Conservation (phyloP, 1,140 invertebrate species). For the Drosophila mayri region DNA sequence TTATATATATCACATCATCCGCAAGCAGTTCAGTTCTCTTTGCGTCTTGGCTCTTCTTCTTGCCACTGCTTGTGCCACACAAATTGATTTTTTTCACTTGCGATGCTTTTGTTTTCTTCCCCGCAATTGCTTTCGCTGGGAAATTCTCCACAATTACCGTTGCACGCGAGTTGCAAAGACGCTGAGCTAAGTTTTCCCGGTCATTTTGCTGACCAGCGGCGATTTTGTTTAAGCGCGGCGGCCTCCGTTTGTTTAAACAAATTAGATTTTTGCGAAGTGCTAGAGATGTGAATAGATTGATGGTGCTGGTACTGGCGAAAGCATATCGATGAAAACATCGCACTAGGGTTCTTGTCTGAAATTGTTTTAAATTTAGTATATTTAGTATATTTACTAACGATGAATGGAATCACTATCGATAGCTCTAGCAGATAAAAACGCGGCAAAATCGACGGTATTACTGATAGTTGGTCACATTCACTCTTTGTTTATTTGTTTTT, state of each 20-base stretch:
- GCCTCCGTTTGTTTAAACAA: conserved; percentile 33
- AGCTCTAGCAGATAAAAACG: too few species aligned
- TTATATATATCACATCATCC: conserved; percentile 45
- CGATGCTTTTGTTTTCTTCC: conserved; percentile 22
- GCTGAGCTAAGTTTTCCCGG: background rate
- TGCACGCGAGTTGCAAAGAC: background rate
- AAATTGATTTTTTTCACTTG: conserved; percentile 73
- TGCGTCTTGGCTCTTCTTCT: conserved; percentile 48
- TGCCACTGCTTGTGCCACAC: conserved; percentile 56
- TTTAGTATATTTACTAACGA: too few species aligned
- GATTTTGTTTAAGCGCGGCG: conserved; percentile 1
- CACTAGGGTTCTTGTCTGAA: too few species aligned
- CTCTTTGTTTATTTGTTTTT: conserved; percentile 19
- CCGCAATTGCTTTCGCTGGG: background rate
- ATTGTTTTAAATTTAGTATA: too few species aligned
- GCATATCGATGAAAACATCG: background rate
- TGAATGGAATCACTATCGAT: too few species aligned
- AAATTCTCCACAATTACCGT: conserved; percentile 11
- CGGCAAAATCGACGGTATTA: too few species aligned
- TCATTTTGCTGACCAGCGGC: conserved; percentile 13
- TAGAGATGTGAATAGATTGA: background rate
- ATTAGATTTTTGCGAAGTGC: conserved; percentile 10
- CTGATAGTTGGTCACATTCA: background rate
- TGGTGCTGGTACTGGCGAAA: background rate
- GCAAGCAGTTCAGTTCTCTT: conserved; percentile 35